Evolutionary conservation across 2,113 vertebrate species (phyloP).

Genomic region (Cichladusa arquata): DNA sequence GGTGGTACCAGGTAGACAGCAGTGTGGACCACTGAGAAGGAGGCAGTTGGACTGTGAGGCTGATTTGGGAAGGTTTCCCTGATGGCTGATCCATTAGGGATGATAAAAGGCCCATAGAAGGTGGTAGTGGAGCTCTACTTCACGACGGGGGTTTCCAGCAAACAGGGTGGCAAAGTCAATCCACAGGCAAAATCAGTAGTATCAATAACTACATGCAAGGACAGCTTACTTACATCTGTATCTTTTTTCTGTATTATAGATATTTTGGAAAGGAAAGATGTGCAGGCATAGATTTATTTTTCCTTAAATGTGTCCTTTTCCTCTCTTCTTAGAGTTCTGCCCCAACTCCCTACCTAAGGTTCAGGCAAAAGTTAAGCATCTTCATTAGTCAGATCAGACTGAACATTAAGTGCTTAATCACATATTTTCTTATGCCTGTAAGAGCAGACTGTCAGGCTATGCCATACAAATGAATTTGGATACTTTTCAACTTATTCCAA

Average conservation of each 20-base stretch:
- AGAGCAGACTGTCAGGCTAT: neutral
- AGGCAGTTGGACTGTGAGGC: neutral
- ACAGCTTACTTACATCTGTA: neutral
- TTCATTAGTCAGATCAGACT: neutral
- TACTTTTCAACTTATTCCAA: neutral
- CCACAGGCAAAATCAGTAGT: neutral
- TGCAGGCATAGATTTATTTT: neutral
- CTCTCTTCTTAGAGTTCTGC: neutral
- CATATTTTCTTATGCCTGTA: neutral
- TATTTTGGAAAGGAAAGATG: neutral
- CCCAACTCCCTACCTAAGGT: neutral
- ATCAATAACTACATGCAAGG: neutral
- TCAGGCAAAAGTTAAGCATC: neutral
- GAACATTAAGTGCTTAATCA: neutral
- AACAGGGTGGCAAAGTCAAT: neutral
- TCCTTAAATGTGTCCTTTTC: neutral
- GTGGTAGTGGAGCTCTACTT: neutral
- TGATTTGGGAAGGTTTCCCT: neutral
- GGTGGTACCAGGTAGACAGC: neutral
- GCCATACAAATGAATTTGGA: neutral
- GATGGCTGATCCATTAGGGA: neutral
- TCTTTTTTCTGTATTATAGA: neutral
- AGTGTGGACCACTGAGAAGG: neutral
- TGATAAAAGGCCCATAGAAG: neutral
- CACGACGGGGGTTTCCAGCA: neutral